Evolutionary conservation across 2,797 vertebrate species (phyloP).

Genomic region (Phoeniculus purpureus): DNA sequence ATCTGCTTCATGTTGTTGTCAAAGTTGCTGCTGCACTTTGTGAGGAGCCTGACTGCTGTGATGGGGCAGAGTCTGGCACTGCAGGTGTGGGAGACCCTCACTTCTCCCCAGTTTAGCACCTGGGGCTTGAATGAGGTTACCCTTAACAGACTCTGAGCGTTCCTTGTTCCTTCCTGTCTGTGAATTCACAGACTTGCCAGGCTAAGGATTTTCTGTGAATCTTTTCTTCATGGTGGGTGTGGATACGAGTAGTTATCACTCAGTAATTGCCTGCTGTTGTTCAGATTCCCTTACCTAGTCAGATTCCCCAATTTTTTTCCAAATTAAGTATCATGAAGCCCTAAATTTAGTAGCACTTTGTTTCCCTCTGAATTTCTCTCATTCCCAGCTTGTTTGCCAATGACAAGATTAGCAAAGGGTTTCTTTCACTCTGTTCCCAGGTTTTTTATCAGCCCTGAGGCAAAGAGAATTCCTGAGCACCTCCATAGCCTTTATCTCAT

Average conservation of each 20-base stretch:
- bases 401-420: background rate
- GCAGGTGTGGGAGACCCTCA: background rate
- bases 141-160: fast-evolving
- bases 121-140: background rate
- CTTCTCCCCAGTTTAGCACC: background rate
- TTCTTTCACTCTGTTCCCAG: background rate
- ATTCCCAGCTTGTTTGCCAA: background rate
- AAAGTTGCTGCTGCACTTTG: fast-evolving
- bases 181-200: fast-evolving
- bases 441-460: background rate
- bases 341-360: background rate
- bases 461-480: background rate
- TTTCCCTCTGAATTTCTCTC: background rate
- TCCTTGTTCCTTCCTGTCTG: background rate
- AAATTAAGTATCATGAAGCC: background rate
- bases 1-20: background rate
- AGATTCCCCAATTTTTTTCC: background rate
- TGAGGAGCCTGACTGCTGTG: fast-evolving
- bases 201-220: background rate
- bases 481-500: background rate
- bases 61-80: background rate
- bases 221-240: background rate
- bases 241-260: background rate
- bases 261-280: background rate
- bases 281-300: background rate